A percentile compares a stretch with the other conserved stretches of the same genome.
phyloP scores from a whole-genome alignment of 1,140 invertebrate species.

The Drosophila nikananu region DNA sequence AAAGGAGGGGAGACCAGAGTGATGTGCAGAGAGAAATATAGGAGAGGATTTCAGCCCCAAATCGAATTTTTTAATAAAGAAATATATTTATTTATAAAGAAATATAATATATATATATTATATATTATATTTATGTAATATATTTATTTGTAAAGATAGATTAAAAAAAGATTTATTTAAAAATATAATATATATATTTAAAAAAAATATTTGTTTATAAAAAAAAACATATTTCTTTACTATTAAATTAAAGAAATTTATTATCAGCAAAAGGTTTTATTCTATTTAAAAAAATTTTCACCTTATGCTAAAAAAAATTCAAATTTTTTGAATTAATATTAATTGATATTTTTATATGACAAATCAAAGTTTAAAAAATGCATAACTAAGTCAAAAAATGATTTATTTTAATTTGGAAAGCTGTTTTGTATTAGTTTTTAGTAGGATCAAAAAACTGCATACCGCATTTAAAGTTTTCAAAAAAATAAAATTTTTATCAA shows the following conservation, averaged over 20 bases:
- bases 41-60: accelerated
- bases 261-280: no score
- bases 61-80: background rate
- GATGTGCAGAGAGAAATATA: slow-evolving; percentile 2
- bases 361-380: background rate
- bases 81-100: background rate
- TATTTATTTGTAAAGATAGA: no score
- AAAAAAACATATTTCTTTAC: no score
- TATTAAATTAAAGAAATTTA: no score
- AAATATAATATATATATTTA: no score
- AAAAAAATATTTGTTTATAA: background rate
- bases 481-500: background rate
- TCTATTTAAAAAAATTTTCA: no score
- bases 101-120: no score
- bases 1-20: slow-evolving; percentile 6
- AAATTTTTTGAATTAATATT: no score
- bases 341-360: no score
- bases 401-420: background rate
- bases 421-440: background rate
- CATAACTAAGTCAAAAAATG: background rate
- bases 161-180: no score
- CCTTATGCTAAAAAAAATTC: no score
- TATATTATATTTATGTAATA: no score
- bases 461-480: background rate
- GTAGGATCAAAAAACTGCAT: background rate